These are phyloP conservation scores for Coilia nasus DNA, from an alignment of 2,797 vertebrate species.

Conservation along the genomic window DNA sequence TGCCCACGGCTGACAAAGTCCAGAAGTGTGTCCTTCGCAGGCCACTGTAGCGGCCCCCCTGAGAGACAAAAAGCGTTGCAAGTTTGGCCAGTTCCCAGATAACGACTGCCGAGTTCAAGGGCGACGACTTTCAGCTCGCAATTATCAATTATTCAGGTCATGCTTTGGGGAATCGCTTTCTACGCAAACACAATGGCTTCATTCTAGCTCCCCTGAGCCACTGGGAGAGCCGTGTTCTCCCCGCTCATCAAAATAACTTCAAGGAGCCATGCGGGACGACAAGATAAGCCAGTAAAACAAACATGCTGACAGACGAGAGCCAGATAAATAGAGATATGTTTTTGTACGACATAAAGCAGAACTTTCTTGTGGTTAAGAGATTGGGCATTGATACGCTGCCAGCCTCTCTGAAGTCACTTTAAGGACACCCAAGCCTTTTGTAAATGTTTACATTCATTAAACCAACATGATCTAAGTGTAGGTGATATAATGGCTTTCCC, in stretches of 20 bases:
- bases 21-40: slow-evolving; percentile 35
- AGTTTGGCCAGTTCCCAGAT: slow-evolving; percentile 41
- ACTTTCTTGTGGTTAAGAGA: neutral
- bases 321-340: slow-evolving; percentile 9
- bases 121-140: slow-evolving; percentile 36
- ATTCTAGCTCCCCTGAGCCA: slow-evolving; percentile 31
- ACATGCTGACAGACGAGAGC: neutral
- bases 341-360: neutral
- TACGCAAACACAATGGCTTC: slow-evolving; percentile 43
- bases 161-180: slow-evolving; percentile 36
- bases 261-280: neutral
- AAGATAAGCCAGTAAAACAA: neutral
- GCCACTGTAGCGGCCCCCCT: neutral
- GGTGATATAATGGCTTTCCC: neutral
- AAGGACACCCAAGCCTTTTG: slow-evolving; percentile 11
- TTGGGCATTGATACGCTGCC: neutral
- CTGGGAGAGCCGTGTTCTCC: slow-evolving; percentile 28
- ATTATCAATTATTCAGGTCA: slow-evolving; percentile 52
- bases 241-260: slow-evolving; percentile 22
- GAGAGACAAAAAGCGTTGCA: slow-evolving; percentile 32
- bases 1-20: neutral
- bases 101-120: slow-evolving; percentile 36
- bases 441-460: slow-evolving; percentile 11
- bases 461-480: neutral
- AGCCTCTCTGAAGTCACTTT: neutral